Percentiles rank a stretch among this genome's conserved stretches.
Conservation (phyloP, 1,140 invertebrate genomes). For the Prorops nasuta region DNA sequence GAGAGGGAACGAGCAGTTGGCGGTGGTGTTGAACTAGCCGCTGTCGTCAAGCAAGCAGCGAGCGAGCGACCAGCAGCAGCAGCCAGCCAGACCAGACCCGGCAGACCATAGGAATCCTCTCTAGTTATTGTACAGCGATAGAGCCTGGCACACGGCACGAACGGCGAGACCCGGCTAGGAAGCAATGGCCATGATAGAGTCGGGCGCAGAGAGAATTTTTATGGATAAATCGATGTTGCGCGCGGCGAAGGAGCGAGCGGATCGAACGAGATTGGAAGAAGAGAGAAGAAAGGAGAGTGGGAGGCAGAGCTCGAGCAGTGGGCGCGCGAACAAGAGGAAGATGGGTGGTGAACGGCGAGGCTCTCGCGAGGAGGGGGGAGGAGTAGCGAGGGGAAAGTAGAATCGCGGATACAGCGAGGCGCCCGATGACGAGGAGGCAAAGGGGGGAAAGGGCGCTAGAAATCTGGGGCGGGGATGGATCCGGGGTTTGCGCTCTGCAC, state of each 20-base stretch:
- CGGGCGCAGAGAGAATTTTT: slow-evolving; percentile 48
- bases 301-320: neutral
- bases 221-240: slow-evolving; percentile 55
- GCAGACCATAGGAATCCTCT: too few species aligned
- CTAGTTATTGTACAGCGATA: too few species aligned
- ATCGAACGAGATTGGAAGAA: neutral
- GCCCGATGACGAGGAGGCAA: slow-evolving; percentile 11
- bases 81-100: too few species aligned
- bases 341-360: slow-evolving; percentile 14
- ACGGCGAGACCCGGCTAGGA: slow-evolving; percentile 41
- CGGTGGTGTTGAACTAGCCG: too few species aligned
- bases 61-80: too few species aligned
- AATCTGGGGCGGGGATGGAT: slow-evolving; percentile 34
- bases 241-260: slow-evolving; percentile 11
- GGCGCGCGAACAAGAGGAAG: slow-evolving; percentile 1
- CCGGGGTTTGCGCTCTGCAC: slow-evolving; percentile 38
- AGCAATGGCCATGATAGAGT: slow-evolving; percentile 49
- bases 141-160: slow-evolving; percentile 23
- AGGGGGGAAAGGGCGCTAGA: slow-evolving; percentile 35
- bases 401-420: slow-evolving; percentile 13
- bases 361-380: neutral
- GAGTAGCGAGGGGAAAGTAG: neutral
- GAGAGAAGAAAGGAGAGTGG: slow-evolving; percentile 14
- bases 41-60: too few species aligned
- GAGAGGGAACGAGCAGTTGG: neutral